phyloP scores from a whole-genome alignment of 2,113 vertebrate genomes.

The Nothobranchius kuhntae region DNA sequence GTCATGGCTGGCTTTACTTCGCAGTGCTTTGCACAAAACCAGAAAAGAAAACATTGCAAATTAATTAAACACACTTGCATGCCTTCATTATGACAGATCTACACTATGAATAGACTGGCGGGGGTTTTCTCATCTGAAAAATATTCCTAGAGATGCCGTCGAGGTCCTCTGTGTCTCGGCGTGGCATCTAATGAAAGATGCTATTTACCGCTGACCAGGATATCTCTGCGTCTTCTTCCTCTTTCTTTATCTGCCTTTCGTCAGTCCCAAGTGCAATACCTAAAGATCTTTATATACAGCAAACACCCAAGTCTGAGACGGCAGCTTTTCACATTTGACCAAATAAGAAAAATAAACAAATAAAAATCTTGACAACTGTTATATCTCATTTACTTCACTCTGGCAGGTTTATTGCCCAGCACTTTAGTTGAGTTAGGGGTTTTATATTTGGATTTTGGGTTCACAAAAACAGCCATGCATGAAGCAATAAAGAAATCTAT shows the following conservation, averaged over 20 bases:
- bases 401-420: neutral
- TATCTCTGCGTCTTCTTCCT: constrained; percentile 5
- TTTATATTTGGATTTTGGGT: neutral
- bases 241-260: constrained; percentile 17
- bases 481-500: neutral
- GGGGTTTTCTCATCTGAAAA: neutral
- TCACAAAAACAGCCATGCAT: neutral
- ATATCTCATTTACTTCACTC: neutral
- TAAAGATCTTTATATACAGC: constrained; percentile 4
- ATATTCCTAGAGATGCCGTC: neutral
- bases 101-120: neutral
- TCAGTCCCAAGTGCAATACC: neutral
- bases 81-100: neutral
- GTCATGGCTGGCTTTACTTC: constrained; percentile 28
- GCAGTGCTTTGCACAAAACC: too few relatives aligned
- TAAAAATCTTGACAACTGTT: neutral
- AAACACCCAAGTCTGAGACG: neutral
- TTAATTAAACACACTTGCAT: too few relatives aligned
- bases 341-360: neutral
- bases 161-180: neutral
- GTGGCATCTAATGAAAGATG: constrained; percentile 18
- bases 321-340: constrained; percentile 2
- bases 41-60: too few relatives aligned
- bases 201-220: constrained; percentile 13
- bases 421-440: neutral